Evolutionary conservation across 2,888 invertebrate genomes (phyloP).

Genomic region (Ceramica pisi): DNA sequence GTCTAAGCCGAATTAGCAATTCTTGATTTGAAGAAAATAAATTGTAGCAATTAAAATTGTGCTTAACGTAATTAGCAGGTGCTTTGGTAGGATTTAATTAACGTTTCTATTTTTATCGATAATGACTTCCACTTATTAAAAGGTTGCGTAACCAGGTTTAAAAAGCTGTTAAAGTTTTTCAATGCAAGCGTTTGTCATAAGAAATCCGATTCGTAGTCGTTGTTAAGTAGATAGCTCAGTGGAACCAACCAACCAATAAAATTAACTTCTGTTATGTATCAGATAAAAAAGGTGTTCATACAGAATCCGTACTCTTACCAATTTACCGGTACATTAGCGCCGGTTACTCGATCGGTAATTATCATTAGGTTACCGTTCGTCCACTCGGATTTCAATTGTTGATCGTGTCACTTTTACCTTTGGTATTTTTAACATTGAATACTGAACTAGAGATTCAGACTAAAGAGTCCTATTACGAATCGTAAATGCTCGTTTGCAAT

Average conservation of each 20-base stretch:
- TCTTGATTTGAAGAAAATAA: conserved; percentile 21
- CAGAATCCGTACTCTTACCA: conserved; percentile 78
- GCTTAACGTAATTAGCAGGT: conserved; percentile 17
- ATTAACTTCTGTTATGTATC: conserved; percentile 72
- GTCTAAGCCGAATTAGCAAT: conserved; percentile 17
- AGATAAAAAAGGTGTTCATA: conserved; percentile 73
- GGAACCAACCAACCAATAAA: conserved; percentile 65
- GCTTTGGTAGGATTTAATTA: conserved; percentile 26
- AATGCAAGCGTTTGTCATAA: conserved; percentile 29
- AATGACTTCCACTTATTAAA: conserved; percentile 21
- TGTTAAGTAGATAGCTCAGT: conserved; percentile 52
- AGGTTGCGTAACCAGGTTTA: conserved; percentile 36
- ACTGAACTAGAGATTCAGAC: conserved; percentile 1
- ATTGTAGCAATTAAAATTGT: conserved; percentile 17
- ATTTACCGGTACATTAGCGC: conserved; percentile 80
- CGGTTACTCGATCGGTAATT: conserved; percentile 74
- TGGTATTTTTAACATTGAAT: conserved; percentile 53
- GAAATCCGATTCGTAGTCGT: conserved; percentile 38
- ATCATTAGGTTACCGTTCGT: conserved; percentile 76
- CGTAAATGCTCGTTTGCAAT: too few relatives aligned
- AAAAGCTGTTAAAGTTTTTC: conserved; percentile 21
- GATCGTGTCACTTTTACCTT: conserved; percentile 75
- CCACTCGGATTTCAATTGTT: conserved; percentile 70
- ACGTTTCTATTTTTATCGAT: conserved; percentile 21
- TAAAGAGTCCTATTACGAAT: too few relatives aligned